Evolutionary conservation across 1,140 invertebrate species (phyloP).

Genomic region (Oreohelix idahoensis): DNA sequence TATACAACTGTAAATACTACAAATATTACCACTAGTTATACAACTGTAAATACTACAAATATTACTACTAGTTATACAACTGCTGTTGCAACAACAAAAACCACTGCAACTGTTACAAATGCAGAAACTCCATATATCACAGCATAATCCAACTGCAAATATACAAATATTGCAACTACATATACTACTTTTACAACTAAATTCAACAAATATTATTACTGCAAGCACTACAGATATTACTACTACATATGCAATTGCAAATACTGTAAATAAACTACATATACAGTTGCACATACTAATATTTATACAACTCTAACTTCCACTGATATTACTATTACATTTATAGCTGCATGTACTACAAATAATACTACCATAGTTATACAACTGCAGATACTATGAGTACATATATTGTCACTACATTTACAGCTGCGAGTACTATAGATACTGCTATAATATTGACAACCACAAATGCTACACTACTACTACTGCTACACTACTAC

Average conservation of each 20-base stretch:
- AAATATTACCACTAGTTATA: neutral
- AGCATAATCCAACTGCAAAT: neutral
- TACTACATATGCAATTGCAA: neutral
- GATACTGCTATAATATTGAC: neutral
- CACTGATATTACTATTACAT: neutral
- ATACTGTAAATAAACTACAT: neutral
- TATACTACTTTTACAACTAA: constrained; percentile 22
- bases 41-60: no score
- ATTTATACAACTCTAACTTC: neutral
- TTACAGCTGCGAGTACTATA: neutral
- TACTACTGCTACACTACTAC: no score
- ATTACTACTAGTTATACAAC: no score
- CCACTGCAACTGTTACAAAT: neutral
- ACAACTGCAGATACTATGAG: neutral
- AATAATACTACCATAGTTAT: neutral
- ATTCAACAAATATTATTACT: constrained; percentile 4
- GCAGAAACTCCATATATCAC: neutral
- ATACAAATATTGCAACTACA: no score
- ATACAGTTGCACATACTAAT: neutral
- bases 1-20: neutral
- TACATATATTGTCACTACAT: neutral
- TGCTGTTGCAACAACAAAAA: neutral
- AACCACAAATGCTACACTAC: neutral
- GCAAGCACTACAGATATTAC: constrained; percentile 10
- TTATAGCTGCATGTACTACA: constrained; percentile 3